These are phyloP conservation scores for Protodeltote pygarga DNA, from an alignment of 2,888 invertebrate genomes.

Conservation along the genomic window DNA sequence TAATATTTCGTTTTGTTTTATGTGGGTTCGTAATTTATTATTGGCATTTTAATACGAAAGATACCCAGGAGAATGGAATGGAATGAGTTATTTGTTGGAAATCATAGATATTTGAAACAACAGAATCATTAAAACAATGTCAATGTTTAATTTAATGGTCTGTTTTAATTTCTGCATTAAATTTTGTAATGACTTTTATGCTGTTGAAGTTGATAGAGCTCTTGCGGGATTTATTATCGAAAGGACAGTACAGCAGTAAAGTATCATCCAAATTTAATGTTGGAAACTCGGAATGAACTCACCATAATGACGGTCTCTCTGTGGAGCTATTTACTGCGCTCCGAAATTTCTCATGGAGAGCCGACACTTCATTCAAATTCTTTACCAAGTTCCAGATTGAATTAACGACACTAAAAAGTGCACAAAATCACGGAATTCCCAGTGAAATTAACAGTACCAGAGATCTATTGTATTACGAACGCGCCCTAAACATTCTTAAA, in stretches of 20 bases:
- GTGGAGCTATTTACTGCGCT: slow-evolving; percentile 71
- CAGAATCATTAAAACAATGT: slow-evolving; percentile 24
- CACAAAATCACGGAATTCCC: slow-evolving; percentile 66
- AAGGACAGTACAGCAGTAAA: slow-evolving; percentile 70
- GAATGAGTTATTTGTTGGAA: slow-evolving; percentile 31
- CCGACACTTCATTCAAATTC: slow-evolving; percentile 68
- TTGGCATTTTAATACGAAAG: slow-evolving; percentile 17
- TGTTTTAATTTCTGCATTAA: slow-evolving; percentile 40
- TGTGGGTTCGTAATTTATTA: slow-evolving; percentile 25
- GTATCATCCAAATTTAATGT: slow-evolving; percentile 70
- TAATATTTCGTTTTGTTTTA: slow-evolving; percentile 17
- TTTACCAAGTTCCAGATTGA: slow-evolving; percentile 69
- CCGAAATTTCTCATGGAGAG: slow-evolving; percentile 75
- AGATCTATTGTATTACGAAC: slow-evolving; percentile 69
- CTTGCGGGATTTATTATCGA: slow-evolving; percentile 69
- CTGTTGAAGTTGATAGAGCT: slow-evolving; percentile 54
- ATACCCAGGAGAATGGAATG: slow-evolving; percentile 12
- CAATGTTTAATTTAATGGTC: slow-evolving; percentile 43
- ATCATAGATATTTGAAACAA: slow-evolving; percentile 15
- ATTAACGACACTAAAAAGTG: slow-evolving; percentile 77
- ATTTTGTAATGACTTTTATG: slow-evolving; percentile 61
- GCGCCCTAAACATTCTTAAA: slow-evolving; percentile 70
- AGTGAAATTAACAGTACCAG: slow-evolving; percentile 72
- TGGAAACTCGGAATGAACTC: slow-evolving; percentile 72
- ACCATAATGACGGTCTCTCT: slow-evolving; percentile 73